A percentile compares a stretch with the other conserved stretches of the same genome.
phyloP scores from a whole-genome alignment of 2,797 vertebrate genomes.

The Limosa lapponica region DNA sequence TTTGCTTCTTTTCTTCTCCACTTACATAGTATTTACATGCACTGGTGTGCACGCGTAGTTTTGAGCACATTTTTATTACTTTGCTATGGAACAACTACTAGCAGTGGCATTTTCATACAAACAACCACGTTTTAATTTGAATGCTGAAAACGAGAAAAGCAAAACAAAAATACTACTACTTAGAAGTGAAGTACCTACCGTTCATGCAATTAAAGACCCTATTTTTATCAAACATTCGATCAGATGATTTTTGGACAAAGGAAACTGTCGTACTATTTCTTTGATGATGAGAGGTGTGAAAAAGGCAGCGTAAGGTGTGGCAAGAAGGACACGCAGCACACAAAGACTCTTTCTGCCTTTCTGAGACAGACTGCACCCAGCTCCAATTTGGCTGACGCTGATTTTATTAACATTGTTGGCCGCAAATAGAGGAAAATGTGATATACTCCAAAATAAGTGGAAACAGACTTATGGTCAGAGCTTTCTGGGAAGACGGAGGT shows the following conservation, averaged over 20 bases:
- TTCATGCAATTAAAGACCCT: background rate
- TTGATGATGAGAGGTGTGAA: background rate
- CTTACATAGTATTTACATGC: background rate
- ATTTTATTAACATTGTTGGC: background rate
- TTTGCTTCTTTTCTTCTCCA: background rate
- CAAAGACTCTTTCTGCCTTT: background rate
- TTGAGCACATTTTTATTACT: background rate
- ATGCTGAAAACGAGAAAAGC: background rate
- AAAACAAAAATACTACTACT: background rate
- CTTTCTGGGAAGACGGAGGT: background rate
- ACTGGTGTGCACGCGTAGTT: background rate
- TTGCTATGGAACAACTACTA: background rate
- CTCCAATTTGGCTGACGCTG: background rate
- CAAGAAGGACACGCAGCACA: background rate
- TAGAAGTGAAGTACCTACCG: background rate
- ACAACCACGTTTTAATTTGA: background rate
- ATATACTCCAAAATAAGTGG: background rate
- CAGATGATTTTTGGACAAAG: background rate
- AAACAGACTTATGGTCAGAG: background rate
- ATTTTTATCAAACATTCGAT: background rate
- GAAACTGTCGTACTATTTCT: background rate
- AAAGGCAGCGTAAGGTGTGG: background rate
- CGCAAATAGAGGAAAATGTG: background rate
- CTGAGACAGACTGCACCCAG: background rate
- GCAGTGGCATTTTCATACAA: background rate